Evolutionary conservation across 2,888 invertebrate species (phyloP), one percentile per base, ranked within the genome.

Genomic region (Ecdyonurus torrentis): DNA sequence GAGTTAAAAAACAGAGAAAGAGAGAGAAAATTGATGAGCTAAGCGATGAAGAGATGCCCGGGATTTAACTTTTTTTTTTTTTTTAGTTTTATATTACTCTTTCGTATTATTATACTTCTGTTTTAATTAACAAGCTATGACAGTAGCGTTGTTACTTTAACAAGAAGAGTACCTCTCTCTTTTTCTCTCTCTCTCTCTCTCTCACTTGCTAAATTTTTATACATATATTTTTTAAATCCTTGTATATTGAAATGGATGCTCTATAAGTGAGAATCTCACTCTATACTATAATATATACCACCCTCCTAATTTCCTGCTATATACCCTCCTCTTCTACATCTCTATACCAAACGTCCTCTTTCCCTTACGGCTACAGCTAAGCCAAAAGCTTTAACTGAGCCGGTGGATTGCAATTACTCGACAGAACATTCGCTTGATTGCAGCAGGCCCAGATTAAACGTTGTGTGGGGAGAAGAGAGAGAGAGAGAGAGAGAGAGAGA

Each of bases 361-460:
- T 50, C n/a, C n/a, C n/a, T n/a, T n/a, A n/a, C n/a, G 10, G 50
- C 7, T 10, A 50, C 10, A 18, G 50, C 10, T 50, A 18, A 18
- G n/a, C n/a, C n/a, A n/a, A n/a, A 18, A 55, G n/a, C 55, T 55
- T 7, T 20, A 55, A 55, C 55, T 20, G 55, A 55, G 55, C 55
- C 55, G n/a, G 19, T 55, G 55, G 55, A 55, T 55, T 55, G 55
- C 55, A 55, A 55, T 55, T 55, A 55, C 55, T 55, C 55, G 55
- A n/a, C 15, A 37, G 55, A 55, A n/a, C 22, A 55, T 55, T 20
- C 55, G 55, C 55, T 55, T 55, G 55, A 55, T 55, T 55, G 55
- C 55, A 55, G 55, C n/a, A 7, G 7, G 55, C 55, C 50, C 55
- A 55, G 55, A 55, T 55, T 55, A 55, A 55, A 55, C 55, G 55